Conservation (phyloP, 2,113 vertebrate species). For the Rallus limicola region DNA sequence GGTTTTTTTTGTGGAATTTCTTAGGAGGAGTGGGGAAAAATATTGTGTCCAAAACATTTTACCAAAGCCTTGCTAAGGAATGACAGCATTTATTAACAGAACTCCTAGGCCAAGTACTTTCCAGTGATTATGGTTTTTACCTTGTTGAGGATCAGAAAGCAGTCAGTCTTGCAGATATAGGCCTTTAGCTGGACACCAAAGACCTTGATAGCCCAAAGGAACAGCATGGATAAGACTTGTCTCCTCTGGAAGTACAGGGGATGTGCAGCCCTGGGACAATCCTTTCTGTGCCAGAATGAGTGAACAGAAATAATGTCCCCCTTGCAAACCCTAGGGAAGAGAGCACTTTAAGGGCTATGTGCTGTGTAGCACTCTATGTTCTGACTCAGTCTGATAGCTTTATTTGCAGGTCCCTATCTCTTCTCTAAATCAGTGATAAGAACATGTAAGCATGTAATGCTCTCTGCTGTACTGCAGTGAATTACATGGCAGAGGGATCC, state of each 20-base stretch:
- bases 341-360: not conserved
- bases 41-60: not conserved
- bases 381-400: not conserved
- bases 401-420: not conserved
- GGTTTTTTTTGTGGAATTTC: not conserved
- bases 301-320: not conserved
- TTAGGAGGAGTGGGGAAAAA: not conserved
- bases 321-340: not conserved
- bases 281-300: not conserved
- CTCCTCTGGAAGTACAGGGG: not conserved
- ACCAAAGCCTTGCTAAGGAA: not conserved
- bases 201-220: not conserved
- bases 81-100: not conserved
- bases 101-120: not conserved
- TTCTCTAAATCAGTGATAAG: constrained; percentile 3
- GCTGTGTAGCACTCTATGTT: not conserved
- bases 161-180: not conserved
- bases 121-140: not conserved
- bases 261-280: not conserved
- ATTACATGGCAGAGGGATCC: not conserved
- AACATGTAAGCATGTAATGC: not conserved
- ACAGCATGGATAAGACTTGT: fast-evolving
- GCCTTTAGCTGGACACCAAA: not conserved
- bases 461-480: not conserved
- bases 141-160: not conserved